phyloP scores from a whole-genome alignment of 2,888 invertebrate genomes.

The Patella ulyssiponensis region DNA sequence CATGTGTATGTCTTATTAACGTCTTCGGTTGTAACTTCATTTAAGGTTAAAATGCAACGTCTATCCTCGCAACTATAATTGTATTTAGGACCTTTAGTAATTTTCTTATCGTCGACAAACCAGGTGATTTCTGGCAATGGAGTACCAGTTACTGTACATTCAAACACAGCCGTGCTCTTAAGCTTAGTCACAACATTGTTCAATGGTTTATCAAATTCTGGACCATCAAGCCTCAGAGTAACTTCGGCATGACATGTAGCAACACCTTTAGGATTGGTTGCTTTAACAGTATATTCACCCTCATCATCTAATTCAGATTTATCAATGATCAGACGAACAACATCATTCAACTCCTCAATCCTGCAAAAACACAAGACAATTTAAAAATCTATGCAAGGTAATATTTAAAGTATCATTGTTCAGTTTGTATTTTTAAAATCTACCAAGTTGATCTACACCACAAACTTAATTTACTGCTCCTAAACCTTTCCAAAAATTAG shows the following conservation, averaged over 20 bases:
- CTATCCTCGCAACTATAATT: conserved; percentile 49
- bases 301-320: conserved; percentile 77
- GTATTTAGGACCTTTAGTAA: conserved; percentile 63
- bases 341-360: conserved; percentile 76
- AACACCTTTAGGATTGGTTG: conserved; percentile 81
- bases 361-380: conserved; percentile 37
- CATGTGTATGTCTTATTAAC: conserved; percentile 64
- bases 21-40: conserved; percentile 61
- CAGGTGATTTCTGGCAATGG: conserved; percentile 66
- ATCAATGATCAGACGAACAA: conserved; percentile 76
- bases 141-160: conserved; percentile 62
- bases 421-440: too few relatives aligned
- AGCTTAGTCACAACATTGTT: conserved; percentile 53
- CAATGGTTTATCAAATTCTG: conserved; percentile 61
- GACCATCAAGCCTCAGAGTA: conserved; percentile 61
- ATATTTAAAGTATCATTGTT: too few relatives aligned
- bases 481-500: too few relatives aligned
- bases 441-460: too few relatives aligned
- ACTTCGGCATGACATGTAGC: conserved; percentile 73
- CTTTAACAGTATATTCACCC: conserved; percentile 85
- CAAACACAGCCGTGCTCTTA: conserved; percentile 54
- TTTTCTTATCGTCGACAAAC: conserved; percentile 54
- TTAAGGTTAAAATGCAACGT: conserved; percentile 56
- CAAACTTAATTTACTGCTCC: too few relatives aligned
- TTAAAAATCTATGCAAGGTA: too few relatives aligned